A percentile compares a stretch with the other conserved stretches of the same genome.
Conservation (phyloP, 2,113 vertebrate species). For the Xiphophorus couchianus region DNA sequence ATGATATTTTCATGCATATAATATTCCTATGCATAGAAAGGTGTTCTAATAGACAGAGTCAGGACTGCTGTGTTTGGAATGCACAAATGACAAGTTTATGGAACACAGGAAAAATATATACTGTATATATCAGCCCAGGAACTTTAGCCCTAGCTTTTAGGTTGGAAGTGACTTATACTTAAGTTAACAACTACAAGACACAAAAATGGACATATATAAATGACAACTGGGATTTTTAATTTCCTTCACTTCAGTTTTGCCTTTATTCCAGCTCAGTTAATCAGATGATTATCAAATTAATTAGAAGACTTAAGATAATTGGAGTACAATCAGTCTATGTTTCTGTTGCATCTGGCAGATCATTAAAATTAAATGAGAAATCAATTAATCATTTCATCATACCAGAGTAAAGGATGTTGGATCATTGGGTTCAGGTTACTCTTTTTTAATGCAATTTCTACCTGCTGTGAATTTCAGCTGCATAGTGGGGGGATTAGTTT, state of each 20-base stretch:
- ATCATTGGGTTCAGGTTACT: conserved; percentile 7
- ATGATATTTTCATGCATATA: conserved; percentile 56
- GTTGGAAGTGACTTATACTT: conserved; percentile 25
- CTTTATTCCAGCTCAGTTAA: conserved; percentile 64
- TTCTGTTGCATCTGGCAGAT: conserved; percentile 39
- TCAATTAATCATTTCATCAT: conserved; percentile 10
- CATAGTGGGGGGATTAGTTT: neutral
- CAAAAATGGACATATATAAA: conserved; percentile 10
- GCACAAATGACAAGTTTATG: conserved; percentile 20
- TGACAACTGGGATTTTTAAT: conserved; percentile 46
- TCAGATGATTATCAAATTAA: conserved; percentile 71
- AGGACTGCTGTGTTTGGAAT: conserved; percentile 16
- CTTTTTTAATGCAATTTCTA: neutral
- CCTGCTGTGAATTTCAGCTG: neutral
- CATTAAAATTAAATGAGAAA: conserved; percentile 42
- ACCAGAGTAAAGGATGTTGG: neutral
- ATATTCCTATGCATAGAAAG: conserved; percentile 52
- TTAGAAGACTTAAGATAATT: conserved; percentile 65
- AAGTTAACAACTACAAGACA: conserved; percentile 5
- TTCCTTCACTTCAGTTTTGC: conserved; percentile 51
- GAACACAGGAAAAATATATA: neutral
- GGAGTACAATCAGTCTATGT: conserved; percentile 27
- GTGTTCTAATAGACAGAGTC: conserved; percentile 36
- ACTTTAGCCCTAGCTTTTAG: conserved; percentile 25
- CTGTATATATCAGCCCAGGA: conserved; percentile 7